Conservation (phyloP, 2,113 vertebrate species). For the Boulengeromyrus knoepffleri region DNA sequence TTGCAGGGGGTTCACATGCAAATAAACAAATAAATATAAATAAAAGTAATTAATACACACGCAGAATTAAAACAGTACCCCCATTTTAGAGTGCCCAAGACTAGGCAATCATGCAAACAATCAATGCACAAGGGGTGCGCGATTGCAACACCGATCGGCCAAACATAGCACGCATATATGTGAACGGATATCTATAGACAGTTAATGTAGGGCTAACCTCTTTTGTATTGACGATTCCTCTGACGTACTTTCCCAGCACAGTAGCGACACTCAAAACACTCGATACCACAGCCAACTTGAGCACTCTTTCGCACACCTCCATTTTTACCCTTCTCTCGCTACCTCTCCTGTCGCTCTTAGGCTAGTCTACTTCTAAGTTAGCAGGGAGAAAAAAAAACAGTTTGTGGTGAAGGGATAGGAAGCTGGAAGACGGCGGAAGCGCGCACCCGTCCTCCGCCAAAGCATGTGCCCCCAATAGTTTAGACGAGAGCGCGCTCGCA, state of each 20-base stretch:
- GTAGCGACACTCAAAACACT: slow-evolving; percentile 52
- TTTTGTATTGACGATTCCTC: slow-evolving; percentile 47
- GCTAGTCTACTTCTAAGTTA: background rate
- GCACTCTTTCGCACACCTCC: slow-evolving; percentile 57
- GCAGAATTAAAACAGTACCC: background rate
- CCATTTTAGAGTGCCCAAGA: background rate
- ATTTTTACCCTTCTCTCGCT: slow-evolving; percentile 50
- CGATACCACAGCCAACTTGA: slow-evolving; percentile 54
- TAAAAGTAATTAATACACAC: background rate
- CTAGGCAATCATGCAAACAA: background rate
- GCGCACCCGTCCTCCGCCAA: slow-evolving; percentile 1
- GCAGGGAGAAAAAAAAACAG: slow-evolving; percentile 10
- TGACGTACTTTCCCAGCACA: slow-evolving; percentile 63
- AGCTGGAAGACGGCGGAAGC: background rate
- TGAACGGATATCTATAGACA: background rate
- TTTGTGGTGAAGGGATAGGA: background rate
- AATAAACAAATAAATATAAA: background rate
- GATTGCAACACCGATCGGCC: background rate
- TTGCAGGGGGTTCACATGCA: background rate
- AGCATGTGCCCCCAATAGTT: slow-evolving; percentile 19
- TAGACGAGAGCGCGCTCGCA: slow-evolving; percentile 12
- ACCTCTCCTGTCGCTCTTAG: background rate
- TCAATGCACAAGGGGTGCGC: background rate
- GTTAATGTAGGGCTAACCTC: background rate
- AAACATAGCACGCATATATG: background rate